Evolutionary conservation across 1,140 invertebrate species (phyloP), one percentile per base, ranked within the genome.

Genomic region (Centruroides vittatus): DNA sequence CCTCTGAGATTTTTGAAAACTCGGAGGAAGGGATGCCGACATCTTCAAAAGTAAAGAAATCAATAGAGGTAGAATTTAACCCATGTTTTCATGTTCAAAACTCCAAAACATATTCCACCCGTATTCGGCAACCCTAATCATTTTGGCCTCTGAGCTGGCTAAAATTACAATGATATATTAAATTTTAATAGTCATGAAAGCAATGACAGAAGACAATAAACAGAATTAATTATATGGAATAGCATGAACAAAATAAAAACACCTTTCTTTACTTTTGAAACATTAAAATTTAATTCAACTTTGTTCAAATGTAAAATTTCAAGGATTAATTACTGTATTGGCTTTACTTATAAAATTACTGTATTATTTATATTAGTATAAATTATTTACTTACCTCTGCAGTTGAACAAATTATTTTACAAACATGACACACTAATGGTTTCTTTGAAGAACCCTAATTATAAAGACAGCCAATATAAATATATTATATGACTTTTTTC

Each of bases 351-450:
- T 35, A 66, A 61, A 23, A 23, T 66, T 70, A 57, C 61, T 60
- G 12, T 68, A 63, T 51, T 64, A 70, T 53, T n/a, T 23, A 23
- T 23, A 70, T 65, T 58, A 70, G 67, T 6, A 41, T 58, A 60
- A 47, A 69, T 67, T 8, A 54, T 47, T 35, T 65, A 66, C 36
- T 58, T 48, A n/a, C 67, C 65, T 36, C 36, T 61, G 12, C 60
- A 57, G 47, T 54, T 54, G 23, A 35, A 54, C 54, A 61, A 41
- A 41, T 8, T 41, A 41, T 41, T 61, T 57, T 47, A 55, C n/a
- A 54, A 57, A 57, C 53, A 56, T 8, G 56, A 47, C 23, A 34
- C 41, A 49, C 34, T 13, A n/a, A 35, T 36, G 13, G 53, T 48
- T 61, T 60, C 35, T 52, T 46, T 60, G 8, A 9, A 3, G 4